phyloP scores from a whole-genome alignment of 2,888 invertebrate species.

The Beris chalybata region DNA sequence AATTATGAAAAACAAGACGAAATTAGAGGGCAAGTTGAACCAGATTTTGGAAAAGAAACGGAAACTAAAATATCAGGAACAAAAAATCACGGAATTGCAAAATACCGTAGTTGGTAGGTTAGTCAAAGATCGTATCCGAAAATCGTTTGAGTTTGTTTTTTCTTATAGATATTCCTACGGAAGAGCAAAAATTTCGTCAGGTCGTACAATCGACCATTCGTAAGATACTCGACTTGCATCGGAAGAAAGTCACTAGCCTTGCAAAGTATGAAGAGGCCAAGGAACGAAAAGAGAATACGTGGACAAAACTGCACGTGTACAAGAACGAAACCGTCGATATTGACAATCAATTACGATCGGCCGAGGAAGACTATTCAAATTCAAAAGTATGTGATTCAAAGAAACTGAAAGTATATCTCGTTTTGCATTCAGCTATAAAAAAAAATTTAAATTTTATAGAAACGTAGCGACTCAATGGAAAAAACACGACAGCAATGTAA shows the following conservation, averaged over 20 bases:
- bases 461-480: conserved; percentile 55
- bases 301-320: conserved; percentile 44
- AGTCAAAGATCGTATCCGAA: not conserved
- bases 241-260: conserved; percentile 45
- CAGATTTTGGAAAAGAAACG: conserved; percentile 36
- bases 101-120: conserved; percentile 35
- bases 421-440: conserved; percentile 7
- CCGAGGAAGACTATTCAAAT: conserved; percentile 47
- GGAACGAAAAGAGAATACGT: conserved; percentile 44
- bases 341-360: conserved; percentile 40
- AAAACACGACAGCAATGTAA: conserved; percentile 49
- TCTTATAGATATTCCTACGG: conserved; percentile 46
- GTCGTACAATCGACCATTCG: conserved; percentile 43
- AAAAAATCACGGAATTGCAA: conserved; percentile 40
- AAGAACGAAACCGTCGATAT: conserved; percentile 44
- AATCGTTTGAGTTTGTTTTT: not conserved
- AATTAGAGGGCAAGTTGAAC: conserved; percentile 44
- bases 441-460: conserved; percentile 42
- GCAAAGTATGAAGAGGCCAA: conserved; percentile 46
- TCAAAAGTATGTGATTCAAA: conserved; percentile 41
- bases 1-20: conserved; percentile 46
- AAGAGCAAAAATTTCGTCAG: conserved; percentile 44
- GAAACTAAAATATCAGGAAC: conserved; percentile 42
- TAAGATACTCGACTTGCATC: conserved; percentile 47
- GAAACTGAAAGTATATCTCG: not conserved